Evolutionary conservation across 2,888 invertebrate genomes (phyloP).

Genomic region (Leucania comma): DNA sequence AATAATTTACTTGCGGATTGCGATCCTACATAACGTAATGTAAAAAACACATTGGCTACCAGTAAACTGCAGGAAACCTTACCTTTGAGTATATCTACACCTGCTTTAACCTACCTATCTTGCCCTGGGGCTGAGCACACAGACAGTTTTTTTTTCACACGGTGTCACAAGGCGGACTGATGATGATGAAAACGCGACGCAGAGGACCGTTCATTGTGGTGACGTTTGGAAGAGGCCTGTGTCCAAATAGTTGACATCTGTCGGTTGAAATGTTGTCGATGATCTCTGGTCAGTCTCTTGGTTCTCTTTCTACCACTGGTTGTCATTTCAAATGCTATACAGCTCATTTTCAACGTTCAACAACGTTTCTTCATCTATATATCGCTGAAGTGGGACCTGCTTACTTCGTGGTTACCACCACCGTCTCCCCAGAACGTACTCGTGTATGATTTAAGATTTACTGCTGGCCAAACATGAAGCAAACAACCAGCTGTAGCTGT

Average conservation of each 20-base stretch:
- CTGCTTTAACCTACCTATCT: too few species aligned
- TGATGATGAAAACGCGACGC: too few species aligned
- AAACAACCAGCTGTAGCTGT: not conserved
- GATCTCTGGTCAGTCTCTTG: not conserved
- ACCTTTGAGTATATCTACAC: not conserved
- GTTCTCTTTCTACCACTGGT: not conserved
- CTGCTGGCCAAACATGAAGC: slow-evolving; percentile 8
- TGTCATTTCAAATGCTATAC: not conserved
- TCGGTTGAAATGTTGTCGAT: too few species aligned
- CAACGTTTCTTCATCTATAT: not conserved
- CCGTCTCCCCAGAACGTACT: slow-evolving; percentile 20
- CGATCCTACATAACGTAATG: too few species aligned
- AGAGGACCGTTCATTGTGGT: too few species aligned
- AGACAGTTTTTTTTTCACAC: too few species aligned
- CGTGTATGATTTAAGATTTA: slow-evolving; percentile 51
- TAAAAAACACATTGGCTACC: too few species aligned
- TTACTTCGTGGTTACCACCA: not conserved
- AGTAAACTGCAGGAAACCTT: not conserved
- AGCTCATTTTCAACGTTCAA: too few species aligned
- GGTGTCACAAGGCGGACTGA: too few species aligned
- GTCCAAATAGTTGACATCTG: too few species aligned
- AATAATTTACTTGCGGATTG: not conserved
- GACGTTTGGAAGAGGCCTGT: too few species aligned
- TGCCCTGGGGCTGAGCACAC: too few species aligned
- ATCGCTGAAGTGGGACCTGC: not conserved